These are phyloP conservation scores for Sandelia bainsii DNA, from an alignment of 2,797 vertebrate species.

Conservation along the genomic window DNA sequence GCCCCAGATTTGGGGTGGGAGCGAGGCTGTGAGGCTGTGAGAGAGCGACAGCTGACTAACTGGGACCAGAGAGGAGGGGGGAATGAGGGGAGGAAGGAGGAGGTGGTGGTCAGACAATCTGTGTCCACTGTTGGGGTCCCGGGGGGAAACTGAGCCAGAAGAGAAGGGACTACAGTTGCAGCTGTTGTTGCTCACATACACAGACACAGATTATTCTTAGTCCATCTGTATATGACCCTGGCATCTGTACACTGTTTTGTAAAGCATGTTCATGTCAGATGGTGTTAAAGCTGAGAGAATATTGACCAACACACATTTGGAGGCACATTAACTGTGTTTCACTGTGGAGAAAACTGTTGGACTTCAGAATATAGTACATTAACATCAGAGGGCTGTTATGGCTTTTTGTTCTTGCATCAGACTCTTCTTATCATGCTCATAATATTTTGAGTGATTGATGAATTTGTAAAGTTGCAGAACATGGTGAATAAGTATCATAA, in stretches of 20 bases:
- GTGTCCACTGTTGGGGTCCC: conserved; percentile 71
- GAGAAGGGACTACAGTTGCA: conserved; percentile 75
- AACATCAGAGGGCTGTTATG: too few species aligned
- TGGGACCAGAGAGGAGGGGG: conserved; percentile 30
- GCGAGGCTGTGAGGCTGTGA: conserved; percentile 39
- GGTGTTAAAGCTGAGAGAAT: background rate
- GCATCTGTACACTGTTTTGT: conserved; percentile 49
- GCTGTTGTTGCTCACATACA: conserved; percentile 61
- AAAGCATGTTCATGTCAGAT: conserved; percentile 34
- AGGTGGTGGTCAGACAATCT: conserved; percentile 55
- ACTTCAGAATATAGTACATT: background rate
- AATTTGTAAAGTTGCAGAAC: too few species aligned
- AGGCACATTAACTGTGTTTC: background rate
- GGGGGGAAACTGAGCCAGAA: conserved; percentile 71
- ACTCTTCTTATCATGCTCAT: too few species aligned
- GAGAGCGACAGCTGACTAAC: conserved; percentile 82
- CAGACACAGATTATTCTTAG: conserved; percentile 51
- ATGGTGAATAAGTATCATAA: too few species aligned
- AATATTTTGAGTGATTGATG: too few species aligned
- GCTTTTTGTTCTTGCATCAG: too few species aligned
- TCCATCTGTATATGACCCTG: conserved; percentile 33
- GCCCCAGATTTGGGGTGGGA: conserved; percentile 69
- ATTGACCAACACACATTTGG: conserved; percentile 20
- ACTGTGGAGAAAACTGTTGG: background rate
- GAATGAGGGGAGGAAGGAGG: conserved; percentile 6